Base-by-base conservation (phyloP, 2,113 vertebrate species). In the Prochilodus magdalenae region DNA sequence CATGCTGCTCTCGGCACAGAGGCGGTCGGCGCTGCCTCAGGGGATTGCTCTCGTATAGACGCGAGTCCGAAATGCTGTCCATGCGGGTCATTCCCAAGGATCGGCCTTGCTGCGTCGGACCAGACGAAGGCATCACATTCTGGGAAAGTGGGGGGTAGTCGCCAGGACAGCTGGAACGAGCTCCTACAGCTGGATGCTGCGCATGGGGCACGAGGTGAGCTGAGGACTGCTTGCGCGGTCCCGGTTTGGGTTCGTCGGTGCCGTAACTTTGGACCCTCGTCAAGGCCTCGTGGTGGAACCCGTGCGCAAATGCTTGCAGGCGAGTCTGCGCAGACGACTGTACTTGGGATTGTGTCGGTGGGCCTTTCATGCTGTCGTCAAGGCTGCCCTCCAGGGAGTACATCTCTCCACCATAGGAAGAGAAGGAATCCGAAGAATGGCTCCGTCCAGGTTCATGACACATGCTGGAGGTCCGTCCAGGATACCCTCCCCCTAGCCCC, bases 61-160 rank as follows among this genome's bases (percentile, higher is more conserved):
- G 92, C 0, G 98, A 99, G 87, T 99, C 98, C 5, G 98, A 99
- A 92, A 99, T 94, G 57, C 98, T 99, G 91, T 99, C 97, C 97
- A 99, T 97, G 78, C 98, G 94, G 5, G 98, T 99, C 98, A 99
- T 99, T 57, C 98, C 97, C 47, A 99, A 95, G 40, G 98, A 98
- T 84, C 98, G 95, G 72, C 97, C 94, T 77, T 96, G 95, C 83
- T 98, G 98, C 16, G 96, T 13, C 2, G 86, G 80, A 1, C 29
- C 79, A 66, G 93, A 86, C 27, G 95, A 94, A 0, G 96, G 93
- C 76, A 98, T 94, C 86, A 95, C 83, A 5, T 89, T 96, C 83
- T 96, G 95, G 89, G 96, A 92, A 75, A 96, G 89, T 27, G 95
- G 92, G 51, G 96, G 92, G 84, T 98, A 99, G 92, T 99, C 96